Evolutionary conservation across 2,113 vertebrate genomes (phyloP), one percentile per base, ranked within the genome.

Genomic region (Spheniscus mendiculus): DNA sequence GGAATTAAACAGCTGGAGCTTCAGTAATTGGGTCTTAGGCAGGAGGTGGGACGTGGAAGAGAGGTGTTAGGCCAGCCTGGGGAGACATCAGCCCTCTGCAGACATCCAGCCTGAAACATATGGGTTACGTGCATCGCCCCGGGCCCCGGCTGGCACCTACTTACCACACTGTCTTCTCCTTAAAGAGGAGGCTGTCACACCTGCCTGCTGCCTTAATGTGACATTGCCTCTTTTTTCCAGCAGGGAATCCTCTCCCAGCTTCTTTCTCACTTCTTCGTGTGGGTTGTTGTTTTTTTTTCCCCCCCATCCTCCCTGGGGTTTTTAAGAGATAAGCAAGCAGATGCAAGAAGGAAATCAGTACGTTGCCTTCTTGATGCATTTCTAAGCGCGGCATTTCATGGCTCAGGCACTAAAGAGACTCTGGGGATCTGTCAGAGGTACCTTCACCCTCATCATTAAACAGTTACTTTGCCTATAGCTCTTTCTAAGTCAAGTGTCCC

Each of bases 81-180:
- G 55, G 53, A 52, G 30, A 10, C 15, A 27, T 4, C 52, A 40
- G 23, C 42, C 25, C 84, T 67, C 52, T 66, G 40, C 55, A 71
- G 38, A 12, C 30, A 56, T 1, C 26, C 78, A 22, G 25, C 2
- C 0, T 4, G 77, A 76, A 56, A 11, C n/a, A 23, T 6, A 1
- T 1, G 52, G 42, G 25, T 5, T 26, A 36, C 1, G 3, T 30
- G 50, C 29, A 5, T 15, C 3, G 4, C 84, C 59, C 40, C 0
- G 0, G 62, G 44, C 40, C 47, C 0, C 0, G 5, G 47, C 70
- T 96, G 86, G 59, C 72, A 89, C 80, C 80, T 83, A 8, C 72
- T 58, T 72, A 27, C 34, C 32, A 12, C 40, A 5, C 38, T 11
- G 3, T 3, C 56, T 34, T 65, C 44, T 69, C 38, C 58, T 84